Conservation (phyloP, 2,888 invertebrate species). For the Ectobius pallidus region DNA sequence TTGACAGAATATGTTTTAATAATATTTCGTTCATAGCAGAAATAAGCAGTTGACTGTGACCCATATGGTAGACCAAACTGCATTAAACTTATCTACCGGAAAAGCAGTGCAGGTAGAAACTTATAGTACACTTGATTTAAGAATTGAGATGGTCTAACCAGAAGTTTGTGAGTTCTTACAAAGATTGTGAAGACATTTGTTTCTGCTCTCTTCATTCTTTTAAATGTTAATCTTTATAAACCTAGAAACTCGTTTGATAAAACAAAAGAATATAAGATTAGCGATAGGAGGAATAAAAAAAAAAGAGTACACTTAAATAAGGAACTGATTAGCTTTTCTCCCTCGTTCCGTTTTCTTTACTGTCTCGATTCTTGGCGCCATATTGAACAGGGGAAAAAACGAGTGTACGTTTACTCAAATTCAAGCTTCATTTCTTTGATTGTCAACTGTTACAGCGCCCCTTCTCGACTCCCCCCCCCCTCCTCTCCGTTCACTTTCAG, state of each 20-base stretch:
- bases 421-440: conserved; percentile 31
- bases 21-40: too few relatives aligned
- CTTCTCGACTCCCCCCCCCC: background rate
- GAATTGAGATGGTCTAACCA: background rate
- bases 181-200: background rate
- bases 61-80: too few relatives aligned
- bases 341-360: background rate
- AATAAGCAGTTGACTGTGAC: too few relatives aligned
- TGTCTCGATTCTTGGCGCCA: conserved; percentile 32
- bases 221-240: conserved; percentile 14
- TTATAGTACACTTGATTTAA: too few relatives aligned
- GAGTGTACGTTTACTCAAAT: conserved; percentile 26
- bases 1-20: too few relatives aligned
- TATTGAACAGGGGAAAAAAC: conserved; percentile 26
- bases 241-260: conserved; percentile 3
- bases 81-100: too few relatives aligned
- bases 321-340: conserved; percentile 34
- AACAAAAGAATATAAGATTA: conserved; percentile 19
- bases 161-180: background rate
- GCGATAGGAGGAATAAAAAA: background rate
- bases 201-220: background rate
- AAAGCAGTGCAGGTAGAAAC: too few relatives aligned
- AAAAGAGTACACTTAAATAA: conserved; percentile 29
- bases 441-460: conserved; percentile 30
- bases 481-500: background rate